phyloP scores from a whole-genome alignment of 23 tunicate species.

The Ascidia mentula region DNA sequence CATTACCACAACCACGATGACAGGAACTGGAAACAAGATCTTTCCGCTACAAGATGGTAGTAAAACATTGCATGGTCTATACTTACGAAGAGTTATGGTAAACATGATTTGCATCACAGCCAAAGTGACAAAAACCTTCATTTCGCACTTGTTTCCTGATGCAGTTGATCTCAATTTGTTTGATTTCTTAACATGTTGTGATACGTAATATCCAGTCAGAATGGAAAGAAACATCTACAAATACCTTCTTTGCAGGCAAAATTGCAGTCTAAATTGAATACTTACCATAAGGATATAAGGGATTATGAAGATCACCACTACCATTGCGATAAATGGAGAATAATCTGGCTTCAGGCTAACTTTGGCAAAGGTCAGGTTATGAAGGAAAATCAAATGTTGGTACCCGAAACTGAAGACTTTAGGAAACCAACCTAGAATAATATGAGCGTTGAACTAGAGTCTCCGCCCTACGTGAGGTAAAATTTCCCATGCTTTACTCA shows the following conservation, averaged over 20 bases:
- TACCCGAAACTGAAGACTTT: neutral
- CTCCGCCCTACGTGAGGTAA: too few species aligned
- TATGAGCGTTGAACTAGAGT: too few species aligned
- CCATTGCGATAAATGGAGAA: neutral
- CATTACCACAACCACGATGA: neutral
- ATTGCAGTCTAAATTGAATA: neutral
- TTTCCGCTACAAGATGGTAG: too few species aligned
- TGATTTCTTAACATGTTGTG: neutral
- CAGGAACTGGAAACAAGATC: neutral
- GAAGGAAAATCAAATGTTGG: neutral
- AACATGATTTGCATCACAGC: constrained; percentile 25
- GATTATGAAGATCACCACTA: neutral
- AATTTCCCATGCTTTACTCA: too few species aligned
- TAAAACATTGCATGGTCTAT: too few species aligned
- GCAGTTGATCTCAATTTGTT: neutral
- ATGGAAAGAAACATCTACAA: neutral
- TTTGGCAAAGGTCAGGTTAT: neutral
- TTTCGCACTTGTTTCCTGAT: neutral
- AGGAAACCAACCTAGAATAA: constrained; percentile 27
- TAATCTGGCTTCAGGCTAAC: neutral
- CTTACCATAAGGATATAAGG: constrained; percentile 30
- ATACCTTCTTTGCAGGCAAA: neutral
- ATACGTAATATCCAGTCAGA: neutral
- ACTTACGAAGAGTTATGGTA: constrained; percentile 27
- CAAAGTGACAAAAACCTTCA: constrained; percentile 5